Conservation (phyloP, 2,113 vertebrate species). For the Gymnocephalus cernua region DNA sequence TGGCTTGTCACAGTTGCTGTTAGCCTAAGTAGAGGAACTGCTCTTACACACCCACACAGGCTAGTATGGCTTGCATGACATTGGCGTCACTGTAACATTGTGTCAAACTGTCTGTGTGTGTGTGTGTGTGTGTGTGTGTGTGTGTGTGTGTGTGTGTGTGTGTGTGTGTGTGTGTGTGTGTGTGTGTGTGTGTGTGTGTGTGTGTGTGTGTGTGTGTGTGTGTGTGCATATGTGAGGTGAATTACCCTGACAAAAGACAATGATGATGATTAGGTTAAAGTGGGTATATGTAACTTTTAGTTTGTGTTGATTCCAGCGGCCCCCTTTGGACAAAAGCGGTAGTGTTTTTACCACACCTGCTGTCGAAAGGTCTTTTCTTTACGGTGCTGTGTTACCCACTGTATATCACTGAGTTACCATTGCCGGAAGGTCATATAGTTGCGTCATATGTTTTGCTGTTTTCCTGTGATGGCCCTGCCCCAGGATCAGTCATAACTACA, state of each 20-base stretch:
- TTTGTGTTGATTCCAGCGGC: too few species aligned
- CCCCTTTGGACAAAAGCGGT: too few species aligned
- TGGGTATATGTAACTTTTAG: background rate
- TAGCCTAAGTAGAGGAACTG: background rate
- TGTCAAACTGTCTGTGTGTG: conserved; percentile 25
- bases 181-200: conserved; percentile 6
- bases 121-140: background rate
- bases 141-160: background rate
- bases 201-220: background rate
- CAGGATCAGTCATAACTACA: too few species aligned
- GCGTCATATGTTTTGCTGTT: too few species aligned
- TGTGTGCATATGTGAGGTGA: conserved; percentile 9
- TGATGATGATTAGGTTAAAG: conserved; percentile 31
- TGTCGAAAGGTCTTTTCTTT: too few species aligned
- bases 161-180: background rate
- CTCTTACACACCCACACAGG: background rate
- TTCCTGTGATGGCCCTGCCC: too few species aligned
- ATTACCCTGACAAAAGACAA: background rate
- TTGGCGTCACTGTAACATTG: conserved; percentile 3
- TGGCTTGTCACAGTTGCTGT: conserved; percentile 24
- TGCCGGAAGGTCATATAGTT: too few species aligned
- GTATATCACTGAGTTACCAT: too few species aligned
- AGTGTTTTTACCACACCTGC: too few species aligned
- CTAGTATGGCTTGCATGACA: conserved; percentile 11
- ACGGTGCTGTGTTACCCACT: too few species aligned